Evolutionary conservation across 2,797 vertebrate genomes (phyloP), one percentile per base, ranked within the genome.

Genomic region (Alauda arvensis): DNA sequence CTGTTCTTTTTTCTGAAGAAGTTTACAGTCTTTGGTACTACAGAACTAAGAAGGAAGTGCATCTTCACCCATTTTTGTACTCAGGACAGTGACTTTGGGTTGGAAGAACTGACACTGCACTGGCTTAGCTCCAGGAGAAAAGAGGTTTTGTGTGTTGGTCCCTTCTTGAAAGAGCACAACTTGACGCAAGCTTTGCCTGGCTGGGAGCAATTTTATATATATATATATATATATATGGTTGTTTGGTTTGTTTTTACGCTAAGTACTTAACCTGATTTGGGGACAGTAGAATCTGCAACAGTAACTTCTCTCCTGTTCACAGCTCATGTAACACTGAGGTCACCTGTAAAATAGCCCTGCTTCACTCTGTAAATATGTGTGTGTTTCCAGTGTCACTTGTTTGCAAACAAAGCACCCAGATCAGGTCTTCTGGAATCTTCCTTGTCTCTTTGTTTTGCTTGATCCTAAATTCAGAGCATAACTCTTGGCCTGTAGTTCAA

Each of bases 281-380:
- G 34, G 18, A 74, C 63, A 1, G 5, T 14, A 74, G 1, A 21
- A 61, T 23, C 59, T 76, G 26, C 48, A 66, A 52, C 63, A 69
- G 40, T 40, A 69, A 79, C 46, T 69, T 45, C 12, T 71, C 40
- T 69, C 52, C 11, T 69, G 63, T 63, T 85, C 13, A 0, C 37
- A 46, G 56, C 31, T 63, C 43, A 14, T 48, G 5, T 31, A 80
- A 51, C n/a, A n/a, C 25, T 60, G 61, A 43, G 3, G 40, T 33
- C 61, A 61, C 3, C 3, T 85, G 88, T 93, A 85, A 83, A 87
- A 85, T 68, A 92, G 53, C 53, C 74, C 59, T 39, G 12, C 40
- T 56, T 53, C 33, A 29, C 43, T 89, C 75, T 92, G 90, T 92
- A 91, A 81, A 92, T 93, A 94, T 1, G 51, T 88, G 49, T 4